phyloP scores from a whole-genome alignment of 2,888 invertebrate genomes.

The Drepanosiphum platanoidis region DNA sequence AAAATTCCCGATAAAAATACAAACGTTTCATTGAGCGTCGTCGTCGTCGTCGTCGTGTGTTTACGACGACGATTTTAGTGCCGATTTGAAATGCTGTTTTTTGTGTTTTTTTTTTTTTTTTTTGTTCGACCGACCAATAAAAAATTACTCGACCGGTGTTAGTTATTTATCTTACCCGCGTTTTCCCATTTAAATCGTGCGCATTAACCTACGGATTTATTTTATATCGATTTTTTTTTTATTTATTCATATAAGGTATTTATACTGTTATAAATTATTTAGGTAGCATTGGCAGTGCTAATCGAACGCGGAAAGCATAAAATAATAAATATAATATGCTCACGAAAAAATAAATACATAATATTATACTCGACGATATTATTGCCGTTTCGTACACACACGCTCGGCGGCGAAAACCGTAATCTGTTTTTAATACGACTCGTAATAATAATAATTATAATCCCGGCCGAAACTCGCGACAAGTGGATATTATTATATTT shows the following conservation, averaged over 20 bases:
- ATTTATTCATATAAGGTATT: background rate
- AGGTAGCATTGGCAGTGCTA: background rate
- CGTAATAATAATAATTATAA: too few relatives aligned
- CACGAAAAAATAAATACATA: background rate
- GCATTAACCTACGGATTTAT: background rate
- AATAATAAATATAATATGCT: background rate
- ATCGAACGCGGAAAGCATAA: background rate
- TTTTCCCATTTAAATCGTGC: background rate
- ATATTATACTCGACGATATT: too few relatives aligned
- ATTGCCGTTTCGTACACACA: background rate
- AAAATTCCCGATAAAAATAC: constrained; percentile 16
- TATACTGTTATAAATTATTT: background rate
- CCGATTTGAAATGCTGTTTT: constrained; percentile 22
- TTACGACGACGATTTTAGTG: constrained; percentile 35
- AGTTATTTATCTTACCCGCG: background rate
- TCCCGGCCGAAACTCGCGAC: background rate
- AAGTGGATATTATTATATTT: too few relatives aligned
- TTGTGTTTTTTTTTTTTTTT: too few relatives aligned
- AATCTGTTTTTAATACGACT: too few relatives aligned
- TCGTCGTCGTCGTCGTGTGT: too few relatives aligned
- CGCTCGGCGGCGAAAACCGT: background rate
- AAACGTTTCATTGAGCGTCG: background rate
- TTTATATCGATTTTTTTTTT: background rate
- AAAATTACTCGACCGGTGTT: background rate
- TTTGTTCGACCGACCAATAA: constrained; percentile 7